Evolutionary conservation across 2,797 vertebrate genomes (phyloP).

Genomic region (Mycteria americana): DNA sequence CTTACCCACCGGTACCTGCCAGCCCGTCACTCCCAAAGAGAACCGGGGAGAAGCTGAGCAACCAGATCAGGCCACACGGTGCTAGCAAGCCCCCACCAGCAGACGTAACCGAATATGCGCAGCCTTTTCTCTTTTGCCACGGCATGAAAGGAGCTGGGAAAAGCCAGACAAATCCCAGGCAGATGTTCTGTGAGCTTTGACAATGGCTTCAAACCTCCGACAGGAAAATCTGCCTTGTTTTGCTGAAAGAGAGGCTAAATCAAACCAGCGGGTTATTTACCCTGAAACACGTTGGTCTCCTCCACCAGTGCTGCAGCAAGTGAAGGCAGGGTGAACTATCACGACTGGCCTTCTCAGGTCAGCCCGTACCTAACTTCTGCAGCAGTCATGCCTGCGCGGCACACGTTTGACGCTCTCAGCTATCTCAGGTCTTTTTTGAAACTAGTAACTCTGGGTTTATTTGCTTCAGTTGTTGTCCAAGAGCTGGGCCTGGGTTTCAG

Average conservation of each 20-base stretch:
- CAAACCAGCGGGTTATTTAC: background rate
- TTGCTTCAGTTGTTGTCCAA: background rate
- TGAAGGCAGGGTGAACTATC: background rate
- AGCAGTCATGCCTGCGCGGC: accelerated
- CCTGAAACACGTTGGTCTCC: background rate
- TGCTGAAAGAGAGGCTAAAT: background rate
- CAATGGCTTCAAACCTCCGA: background rate
- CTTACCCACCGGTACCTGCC: background rate
- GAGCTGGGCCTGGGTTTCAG: background rate
- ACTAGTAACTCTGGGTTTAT: background rate
- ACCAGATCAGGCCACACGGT: background rate
- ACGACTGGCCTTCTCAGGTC: background rate
- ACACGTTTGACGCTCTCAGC: background rate
- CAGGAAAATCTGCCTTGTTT: background rate
- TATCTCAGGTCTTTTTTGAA: background rate
- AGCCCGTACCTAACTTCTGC: background rate
- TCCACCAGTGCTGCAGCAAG: background rate
- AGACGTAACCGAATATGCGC: background rate
- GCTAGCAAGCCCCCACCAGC: background rate
- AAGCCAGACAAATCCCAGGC: background rate
- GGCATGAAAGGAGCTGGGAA: background rate
- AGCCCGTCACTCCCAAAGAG: background rate
- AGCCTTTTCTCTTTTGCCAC: background rate
- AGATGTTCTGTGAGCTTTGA: background rate
- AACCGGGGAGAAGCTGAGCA: background rate